These are phyloP conservation scores for Micromesistius poutassou DNA, from an alignment of 2,797 vertebrate genomes.

Conservation along the genomic window DNA sequence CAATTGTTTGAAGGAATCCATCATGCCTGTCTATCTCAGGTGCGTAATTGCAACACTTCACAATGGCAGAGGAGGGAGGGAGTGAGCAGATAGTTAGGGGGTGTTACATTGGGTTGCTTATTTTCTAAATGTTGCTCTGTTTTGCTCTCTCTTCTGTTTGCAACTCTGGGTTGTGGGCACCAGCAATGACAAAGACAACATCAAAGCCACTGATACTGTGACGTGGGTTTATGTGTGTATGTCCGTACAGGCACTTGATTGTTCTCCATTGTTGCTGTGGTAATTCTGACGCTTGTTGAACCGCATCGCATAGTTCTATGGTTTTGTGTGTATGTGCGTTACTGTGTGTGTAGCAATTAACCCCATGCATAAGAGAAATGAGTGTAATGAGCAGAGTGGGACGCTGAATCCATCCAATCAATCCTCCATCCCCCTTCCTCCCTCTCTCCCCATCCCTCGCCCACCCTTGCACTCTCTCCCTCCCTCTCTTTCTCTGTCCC, in stretches of 20 bases:
- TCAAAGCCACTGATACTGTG: constrained; percentile 48
- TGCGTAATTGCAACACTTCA: not conserved
- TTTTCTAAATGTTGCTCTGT: not conserved
- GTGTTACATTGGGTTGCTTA: not conserved
- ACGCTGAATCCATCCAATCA: constrained; percentile 83
- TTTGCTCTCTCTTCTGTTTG: not conserved
- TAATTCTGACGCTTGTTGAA: constrained; percentile 93
- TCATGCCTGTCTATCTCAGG: not conserved
- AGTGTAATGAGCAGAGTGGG: constrained; percentile 84
- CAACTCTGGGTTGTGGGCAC: constrained; percentile 56
- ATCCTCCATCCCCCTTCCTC: constrained; percentile 59
- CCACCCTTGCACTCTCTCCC: not conserved
- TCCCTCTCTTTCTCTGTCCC: not conserved
- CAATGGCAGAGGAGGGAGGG: not conserved
- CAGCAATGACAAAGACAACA: constrained; percentile 53
- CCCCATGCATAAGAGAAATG: constrained; percentile 86
- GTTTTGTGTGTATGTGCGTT: not conserved
- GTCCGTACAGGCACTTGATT: constrained; percentile 63
- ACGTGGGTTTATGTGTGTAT: constrained; percentile 25
- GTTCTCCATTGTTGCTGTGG: constrained; percentile 72
- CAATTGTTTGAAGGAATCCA: not conserved
- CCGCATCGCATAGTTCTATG: constrained; percentile 76
- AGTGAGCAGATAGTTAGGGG: too few species aligned
- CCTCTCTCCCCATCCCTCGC: constrained; percentile 1
- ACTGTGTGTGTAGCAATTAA: constrained; percentile 87